Conservation (phyloP, 2,888 invertebrate genomes). For the Rhogogaster chlorosoma region DNA sequence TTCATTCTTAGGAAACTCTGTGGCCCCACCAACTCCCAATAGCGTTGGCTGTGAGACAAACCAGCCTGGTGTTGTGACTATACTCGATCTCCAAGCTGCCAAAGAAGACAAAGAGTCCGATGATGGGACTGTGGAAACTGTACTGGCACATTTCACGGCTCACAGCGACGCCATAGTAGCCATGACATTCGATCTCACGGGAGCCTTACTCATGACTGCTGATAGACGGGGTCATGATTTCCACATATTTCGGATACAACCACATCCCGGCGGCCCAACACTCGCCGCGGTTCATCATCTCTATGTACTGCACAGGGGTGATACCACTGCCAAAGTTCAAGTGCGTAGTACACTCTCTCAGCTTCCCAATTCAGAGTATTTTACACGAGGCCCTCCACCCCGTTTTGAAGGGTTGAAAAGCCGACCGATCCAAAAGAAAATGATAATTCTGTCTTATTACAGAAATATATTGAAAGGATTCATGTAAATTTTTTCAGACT, state of each 20-base stretch:
- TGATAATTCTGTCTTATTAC: too few relatives aligned
- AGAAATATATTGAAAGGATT: too few relatives aligned
- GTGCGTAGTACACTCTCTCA: constrained; percentile 66
- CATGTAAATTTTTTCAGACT: too few relatives aligned
- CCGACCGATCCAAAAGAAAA: too few relatives aligned
- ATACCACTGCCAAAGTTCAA: constrained; percentile 96
- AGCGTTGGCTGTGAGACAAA: constrained; percentile 80
- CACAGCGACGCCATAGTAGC: constrained; percentile 94
- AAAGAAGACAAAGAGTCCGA: constrained; percentile 81
- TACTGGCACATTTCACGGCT: constrained; percentile 93
- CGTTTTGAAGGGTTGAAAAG: too few relatives aligned
- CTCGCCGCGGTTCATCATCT: constrained; percentile 96
- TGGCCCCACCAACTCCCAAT: constrained; percentile 65
- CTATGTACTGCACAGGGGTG: constrained; percentile 96
- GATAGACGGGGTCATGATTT: constrained; percentile 97
- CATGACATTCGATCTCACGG: constrained; percentile 94
- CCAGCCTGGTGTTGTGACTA: constrained; percentile 93
- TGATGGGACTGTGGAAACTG: constrained; percentile 85
- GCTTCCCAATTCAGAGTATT: not conserved
- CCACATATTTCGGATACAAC: constrained; percentile 96
- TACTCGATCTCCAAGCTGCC: constrained; percentile 90
- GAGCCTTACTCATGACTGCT: constrained; percentile 93
- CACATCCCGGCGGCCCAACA: constrained; percentile 93
- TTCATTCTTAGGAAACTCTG: constrained; percentile 63
- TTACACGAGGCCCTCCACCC: too few relatives aligned